Evolutionary conservation across 2,113 vertebrate genomes (phyloP), one percentile per base, ranked within the genome.

Genomic region (Otolemur garnettii): DNA sequence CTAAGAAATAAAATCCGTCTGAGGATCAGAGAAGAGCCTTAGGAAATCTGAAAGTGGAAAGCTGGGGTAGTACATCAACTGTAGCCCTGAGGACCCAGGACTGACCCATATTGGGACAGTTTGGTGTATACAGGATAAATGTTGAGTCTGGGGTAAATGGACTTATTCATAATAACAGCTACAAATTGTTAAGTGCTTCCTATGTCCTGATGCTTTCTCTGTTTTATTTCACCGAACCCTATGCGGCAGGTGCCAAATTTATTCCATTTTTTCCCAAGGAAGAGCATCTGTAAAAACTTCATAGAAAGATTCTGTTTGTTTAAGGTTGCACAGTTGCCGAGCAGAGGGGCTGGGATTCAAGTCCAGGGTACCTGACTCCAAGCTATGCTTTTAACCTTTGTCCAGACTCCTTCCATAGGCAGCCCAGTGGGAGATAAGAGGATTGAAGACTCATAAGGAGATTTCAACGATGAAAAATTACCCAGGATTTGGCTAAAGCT

Each of bases 161-260:
- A 28, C 22, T 10, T 26, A 18, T 10, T 59, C 10, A 0, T 26
- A 55, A 35, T 0, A 17, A 19, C 13, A n/a, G 35, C 22, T 75
- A 62, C 8, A 45, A 60, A 53, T 2, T 33, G 55, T 18, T 10
- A 15, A 38, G 42, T 66, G 38, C 42, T 50, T 33, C 19, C 33
- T 13, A 2, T 0, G 4, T 1, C 8, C 4, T 0, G 30, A 15
- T 7, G 2, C 50, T 22, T 9, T 4, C 74, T 35, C 69, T 21
- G 45, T 18, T 71, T 83, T 50, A 19, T 10, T 8, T 69, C 45
- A 1, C 11, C 50, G 38, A 86, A n/a, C 9, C 28, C 11, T n/a
- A 2, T 11, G 66, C 57, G 30, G 30, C 17, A 26, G 74, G 50
- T 35, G 28, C 35, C 35, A 59, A 28, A 35, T 77, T 45, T 33